Base-by-base conservation (phyloP, 2,888 invertebrate species). In the Leucania comma region DNA sequence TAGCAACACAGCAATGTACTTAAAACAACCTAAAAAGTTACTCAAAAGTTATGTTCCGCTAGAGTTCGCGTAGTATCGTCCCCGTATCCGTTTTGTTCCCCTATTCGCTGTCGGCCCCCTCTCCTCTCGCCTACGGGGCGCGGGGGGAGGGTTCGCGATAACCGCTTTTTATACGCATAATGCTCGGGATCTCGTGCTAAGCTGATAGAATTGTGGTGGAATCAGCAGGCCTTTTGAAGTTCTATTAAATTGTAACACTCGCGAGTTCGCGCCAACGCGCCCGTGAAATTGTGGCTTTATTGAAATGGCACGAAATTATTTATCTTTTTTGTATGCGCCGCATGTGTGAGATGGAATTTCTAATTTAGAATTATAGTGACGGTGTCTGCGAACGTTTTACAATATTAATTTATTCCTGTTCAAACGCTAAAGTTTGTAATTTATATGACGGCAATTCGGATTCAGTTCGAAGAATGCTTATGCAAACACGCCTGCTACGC, bases 151-250 rank as follows among this genome's bases (percentile, higher is more conserved):
- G 87, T 78, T 82, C 87, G 91, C 92, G 95, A 95, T 95, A 95
- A 95, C 95, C 94, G 92, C 94, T 94, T 95, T 95, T 95, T 95
- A 94, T 95, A 94, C 94, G 93, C 94, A 94, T 95, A 95, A 95
- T 95, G 93, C 93, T 86, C 88, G 91, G 93, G 93, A 94, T 94
- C 93, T 91, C 92, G 90, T 91, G 93, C 94, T 95, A 95, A 95
- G 95, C 95, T 95, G 95, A 95, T 95, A 94, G 95, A 95, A 95
- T 95, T 95, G 95, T 94, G 95, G 93, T 89, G 91, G 94, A 93
- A 94, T 95, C 95, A 94, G 92, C 93, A 93, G 93, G 93, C 94
- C 95, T 93, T 95, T 95, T 95, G 95, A 95, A 95, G 92, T 95
- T 95, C 94, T 95, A 95, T 95, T 95, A 95, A 95, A 95, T 95